A percentile compares a stretch with the other conserved stretches of the same genome.
Conservation (phyloP, 2,797 vertebrate genomes). For the Argentina silus region DNA sequence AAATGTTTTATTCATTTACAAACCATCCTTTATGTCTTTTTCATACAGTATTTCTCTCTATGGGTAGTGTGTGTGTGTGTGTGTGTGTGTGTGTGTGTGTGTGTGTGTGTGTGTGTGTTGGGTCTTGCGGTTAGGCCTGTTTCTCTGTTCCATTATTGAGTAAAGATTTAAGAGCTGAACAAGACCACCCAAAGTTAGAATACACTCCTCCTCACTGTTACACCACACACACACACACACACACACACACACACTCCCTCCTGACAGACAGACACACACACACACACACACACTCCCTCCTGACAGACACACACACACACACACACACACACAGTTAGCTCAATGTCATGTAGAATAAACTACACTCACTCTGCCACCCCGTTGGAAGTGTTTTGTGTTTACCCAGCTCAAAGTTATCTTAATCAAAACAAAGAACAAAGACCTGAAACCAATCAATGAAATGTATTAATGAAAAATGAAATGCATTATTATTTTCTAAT, state of each 20-base stretch:
- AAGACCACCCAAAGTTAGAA: neutral
- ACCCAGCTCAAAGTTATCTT: conserved; percentile 75
- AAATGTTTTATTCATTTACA: too few species aligned
- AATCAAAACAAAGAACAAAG: conserved; percentile 76
- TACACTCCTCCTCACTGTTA: neutral
- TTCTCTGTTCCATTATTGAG: conserved; percentile 23
- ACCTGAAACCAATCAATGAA: conserved; percentile 76
- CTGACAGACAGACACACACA: too few species aligned
- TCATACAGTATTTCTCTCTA: too few species aligned
- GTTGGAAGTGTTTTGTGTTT: conserved; percentile 68
- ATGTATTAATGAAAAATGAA: conserved; percentile 79
- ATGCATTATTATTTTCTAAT: conserved; percentile 81
- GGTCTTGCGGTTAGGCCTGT: conserved; percentile 19
- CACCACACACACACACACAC: neutral
- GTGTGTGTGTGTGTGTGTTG: neutral
- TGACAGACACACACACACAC: neutral
- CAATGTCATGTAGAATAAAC: too few species aligned
- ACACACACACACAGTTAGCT: neutral
- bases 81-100: too few species aligned
- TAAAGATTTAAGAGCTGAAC: conserved; percentile 2
- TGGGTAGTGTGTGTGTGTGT: too few species aligned
- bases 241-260: neutral
- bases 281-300: neutral
- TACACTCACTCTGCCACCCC: conserved; percentile 14
- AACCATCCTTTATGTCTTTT: too few species aligned